Evolutionary conservation across 2,888 invertebrate genomes (phyloP).

Genomic region (Zeuzera pyrina): DNA sequence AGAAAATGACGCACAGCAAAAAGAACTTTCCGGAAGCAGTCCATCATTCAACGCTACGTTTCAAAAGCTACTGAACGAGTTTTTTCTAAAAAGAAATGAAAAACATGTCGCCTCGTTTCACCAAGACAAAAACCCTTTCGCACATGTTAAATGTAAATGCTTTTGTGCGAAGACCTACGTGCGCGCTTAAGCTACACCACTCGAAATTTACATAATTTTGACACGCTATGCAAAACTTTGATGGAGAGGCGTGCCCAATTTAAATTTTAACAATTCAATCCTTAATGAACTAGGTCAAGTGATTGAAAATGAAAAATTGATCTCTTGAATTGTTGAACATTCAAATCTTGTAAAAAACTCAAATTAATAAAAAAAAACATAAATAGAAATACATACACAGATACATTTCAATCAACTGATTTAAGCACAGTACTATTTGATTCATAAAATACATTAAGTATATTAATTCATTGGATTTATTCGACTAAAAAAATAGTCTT

Average conservation of each 20-base stretch:
- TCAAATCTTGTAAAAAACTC: no score
- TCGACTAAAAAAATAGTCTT: no score
- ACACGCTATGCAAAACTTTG: slow-evolving; percentile 17
- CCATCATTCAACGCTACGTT: neutral
- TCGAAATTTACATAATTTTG: slow-evolving; percentile 18
- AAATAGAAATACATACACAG: no score
- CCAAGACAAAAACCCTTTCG: neutral
- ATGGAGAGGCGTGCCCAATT: slow-evolving; percentile 1
- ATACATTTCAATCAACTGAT: no score
- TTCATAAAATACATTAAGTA: no score
- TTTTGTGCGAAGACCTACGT: neutral
- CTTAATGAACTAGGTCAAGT: slow-evolving; percentile 2
- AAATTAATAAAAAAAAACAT: no score
- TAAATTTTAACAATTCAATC: slow-evolving; percentile 3
- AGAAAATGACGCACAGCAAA: neutral
- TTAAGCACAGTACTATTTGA: no score
- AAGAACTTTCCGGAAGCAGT: neutral
- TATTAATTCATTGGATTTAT: no score
- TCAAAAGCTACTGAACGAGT: neutral
- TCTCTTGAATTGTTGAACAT: no score
- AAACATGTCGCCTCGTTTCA: neutral
- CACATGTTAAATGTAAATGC: neutral
- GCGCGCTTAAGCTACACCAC: no score
- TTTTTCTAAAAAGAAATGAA: neutral
- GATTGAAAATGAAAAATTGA: no score